A percentile compares a stretch with the other conserved stretches of the same genome.
phyloP scores from a whole-genome alignment of 2,113 vertebrate genomes.

The Planiliza haematocheilus region DNA sequence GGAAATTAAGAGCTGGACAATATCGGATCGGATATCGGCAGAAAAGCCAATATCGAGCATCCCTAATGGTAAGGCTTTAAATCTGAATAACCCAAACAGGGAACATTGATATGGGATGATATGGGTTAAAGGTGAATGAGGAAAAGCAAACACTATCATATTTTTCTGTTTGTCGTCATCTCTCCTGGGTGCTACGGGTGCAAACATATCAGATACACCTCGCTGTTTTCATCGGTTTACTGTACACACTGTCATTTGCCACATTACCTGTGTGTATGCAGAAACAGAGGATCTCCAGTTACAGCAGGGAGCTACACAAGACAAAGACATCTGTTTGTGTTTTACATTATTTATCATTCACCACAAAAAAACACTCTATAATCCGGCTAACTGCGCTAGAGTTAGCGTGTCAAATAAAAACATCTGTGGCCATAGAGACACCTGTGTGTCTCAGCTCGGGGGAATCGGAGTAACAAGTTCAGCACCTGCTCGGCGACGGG shows the following conservation, averaged over 20 bases:
- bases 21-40: no score
- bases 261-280: conserved; percentile 4
- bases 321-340: background rate
- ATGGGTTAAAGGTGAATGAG: no score
- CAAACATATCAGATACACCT: conserved; percentile 53
- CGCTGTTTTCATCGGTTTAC: conserved; percentile 48
- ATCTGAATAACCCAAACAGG: no score
- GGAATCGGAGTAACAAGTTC: background rate
- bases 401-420: background rate
- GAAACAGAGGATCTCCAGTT: conserved; percentile 21
- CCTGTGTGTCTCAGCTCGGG: background rate
- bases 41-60: no score
- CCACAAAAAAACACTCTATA: background rate
- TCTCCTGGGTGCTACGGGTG: conserved; percentile 38
- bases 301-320: background rate
- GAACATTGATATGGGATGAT: no score
- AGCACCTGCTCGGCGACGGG: conserved; percentile 3
- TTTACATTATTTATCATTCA: background rate
- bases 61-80: no score
- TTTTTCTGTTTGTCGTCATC: background rate
- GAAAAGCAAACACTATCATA: background rate
- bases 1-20: no score
- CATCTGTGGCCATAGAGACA: background rate
- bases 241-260: conserved; percentile 44
- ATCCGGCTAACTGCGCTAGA: background rate